phyloP scores from a whole-genome alignment of 2,888 invertebrate genomes.

The Leptarthrus brevirostris region DNA sequence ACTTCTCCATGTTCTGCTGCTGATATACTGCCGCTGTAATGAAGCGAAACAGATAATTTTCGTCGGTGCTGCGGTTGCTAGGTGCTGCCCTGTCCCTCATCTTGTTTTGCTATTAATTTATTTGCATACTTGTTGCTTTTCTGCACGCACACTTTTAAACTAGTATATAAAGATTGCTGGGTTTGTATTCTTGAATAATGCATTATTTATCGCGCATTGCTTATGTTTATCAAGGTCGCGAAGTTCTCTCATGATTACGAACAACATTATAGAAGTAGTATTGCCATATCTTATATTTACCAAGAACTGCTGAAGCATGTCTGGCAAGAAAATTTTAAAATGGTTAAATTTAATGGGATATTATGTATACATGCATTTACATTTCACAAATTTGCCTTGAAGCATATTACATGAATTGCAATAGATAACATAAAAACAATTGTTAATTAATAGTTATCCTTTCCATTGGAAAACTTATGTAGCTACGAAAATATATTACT shows the following conservation, averaged over 20 bases:
- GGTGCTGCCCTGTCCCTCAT: conserved; percentile 44
- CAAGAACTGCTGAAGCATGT: no score
- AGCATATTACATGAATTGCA: no score
- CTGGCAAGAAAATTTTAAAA: no score
- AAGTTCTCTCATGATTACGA: conserved; percentile 46
- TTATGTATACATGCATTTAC: no score
- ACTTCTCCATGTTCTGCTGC: background rate
- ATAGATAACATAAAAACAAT: no score
- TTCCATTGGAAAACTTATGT: no score
- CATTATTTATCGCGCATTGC: conserved; percentile 41
- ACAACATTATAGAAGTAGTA: conserved; percentile 20
- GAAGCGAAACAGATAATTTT: conserved; percentile 12
- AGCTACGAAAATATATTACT: no score
- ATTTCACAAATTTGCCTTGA: no score
- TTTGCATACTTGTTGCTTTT: conserved; percentile 53
- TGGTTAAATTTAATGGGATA: no score
- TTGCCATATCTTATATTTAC: conserved; percentile 26
- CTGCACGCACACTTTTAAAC: conserved; percentile 15
- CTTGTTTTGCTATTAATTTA: conserved; percentile 48
- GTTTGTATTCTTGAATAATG: conserved; percentile 2
- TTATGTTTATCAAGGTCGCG: conserved; percentile 50
- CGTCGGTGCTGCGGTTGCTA: conserved; percentile 41
- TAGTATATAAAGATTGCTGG: background rate
- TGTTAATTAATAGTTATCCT: no score
- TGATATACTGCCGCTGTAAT: background rate